These are phyloP conservation scores for Ophion ellenae DNA, from an alignment of 2,888 invertebrate genomes.

Conservation along the genomic window DNA sequence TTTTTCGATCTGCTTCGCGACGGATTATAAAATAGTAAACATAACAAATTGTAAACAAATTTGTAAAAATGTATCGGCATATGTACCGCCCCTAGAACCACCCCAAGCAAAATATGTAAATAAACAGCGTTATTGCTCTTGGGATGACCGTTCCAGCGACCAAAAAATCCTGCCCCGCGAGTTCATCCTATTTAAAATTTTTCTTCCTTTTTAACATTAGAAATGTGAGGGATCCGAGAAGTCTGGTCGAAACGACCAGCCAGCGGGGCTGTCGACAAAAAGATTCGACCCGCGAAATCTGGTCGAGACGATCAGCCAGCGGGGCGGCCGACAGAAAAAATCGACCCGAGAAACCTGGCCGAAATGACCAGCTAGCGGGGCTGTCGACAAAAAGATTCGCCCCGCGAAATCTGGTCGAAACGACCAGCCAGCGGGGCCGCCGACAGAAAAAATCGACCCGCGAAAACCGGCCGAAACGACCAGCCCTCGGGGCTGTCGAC, in stretches of 20 bases:
- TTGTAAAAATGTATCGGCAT: neutral
- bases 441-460: too few relatives aligned
- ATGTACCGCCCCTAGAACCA: neutral
- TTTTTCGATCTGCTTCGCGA: constrained; percentile 5
- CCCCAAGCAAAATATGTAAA: too few relatives aligned
- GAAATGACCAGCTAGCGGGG: too few relatives aligned
- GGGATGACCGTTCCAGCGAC: too few relatives aligned
- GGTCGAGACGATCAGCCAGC: neutral
- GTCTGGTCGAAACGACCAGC: neutral
- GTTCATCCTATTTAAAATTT: neutral
- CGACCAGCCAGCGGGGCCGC: too few relatives aligned
- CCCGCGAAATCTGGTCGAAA: too few relatives aligned
- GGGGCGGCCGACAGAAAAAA: neutral
- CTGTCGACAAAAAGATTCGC: too few relatives aligned
- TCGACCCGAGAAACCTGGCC: neutral
- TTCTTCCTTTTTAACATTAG: neutral
- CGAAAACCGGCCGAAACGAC: neutral
- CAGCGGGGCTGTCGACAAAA: neutral
- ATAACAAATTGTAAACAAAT: neutral
- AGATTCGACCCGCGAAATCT: neutral
- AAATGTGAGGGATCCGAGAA: neutral
- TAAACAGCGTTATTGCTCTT: too few relatives aligned
- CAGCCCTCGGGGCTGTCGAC: neutral
- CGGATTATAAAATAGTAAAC: neutral
- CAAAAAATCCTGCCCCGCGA: too few relatives aligned